A percentile compares a stretch with the other conserved stretches of the same genome.
These are phyloP conservation scores for Eretmocerus hayati DNA, from an alignment of 2,888 invertebrate genomes.

Conservation along the genomic window DNA sequence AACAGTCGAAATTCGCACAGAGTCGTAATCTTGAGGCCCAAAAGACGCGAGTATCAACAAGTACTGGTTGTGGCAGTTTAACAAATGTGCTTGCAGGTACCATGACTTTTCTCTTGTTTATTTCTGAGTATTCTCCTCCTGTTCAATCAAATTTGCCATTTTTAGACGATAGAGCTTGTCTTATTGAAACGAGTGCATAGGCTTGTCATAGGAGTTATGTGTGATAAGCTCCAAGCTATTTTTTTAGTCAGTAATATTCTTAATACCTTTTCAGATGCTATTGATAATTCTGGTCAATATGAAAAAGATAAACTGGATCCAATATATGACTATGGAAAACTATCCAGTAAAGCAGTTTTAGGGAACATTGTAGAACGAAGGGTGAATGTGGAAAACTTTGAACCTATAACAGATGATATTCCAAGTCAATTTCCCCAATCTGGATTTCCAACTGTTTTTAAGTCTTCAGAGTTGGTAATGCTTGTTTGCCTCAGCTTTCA, in stretches of 20 bases:
- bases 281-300: slow-evolving; percentile 7
- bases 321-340: slow-evolving; percentile 12
- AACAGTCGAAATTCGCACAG: slow-evolving; percentile 35
- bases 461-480: slow-evolving; percentile 10
- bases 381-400: slow-evolving; percentile 19
- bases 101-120: too few relatives aligned
- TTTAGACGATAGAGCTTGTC: too few relatives aligned
- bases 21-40: slow-evolving; percentile 23
- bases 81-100: slow-evolving; percentile 13
- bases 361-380: slow-evolving; percentile 41
- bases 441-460: slow-evolving; percentile 41
- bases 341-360: slow-evolving; percentile 31
- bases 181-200: too few relatives aligned
- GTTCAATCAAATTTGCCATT: too few relatives aligned
- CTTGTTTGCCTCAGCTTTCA: too few relatives aligned
- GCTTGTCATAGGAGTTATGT: not conserved
- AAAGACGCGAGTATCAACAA: slow-evolving; percentile 29
- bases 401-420: slow-evolving; percentile 4
- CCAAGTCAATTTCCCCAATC: slow-evolving; percentile 9
- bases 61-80: slow-evolving; percentile 18
- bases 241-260: not conserved
- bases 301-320: slow-evolving; percentile 9
- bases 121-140: too few relatives aligned
- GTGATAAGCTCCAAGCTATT: not conserved
- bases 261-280: slow-evolving; percentile 1